Evolutionary conservation across 2,113 vertebrate genomes (phyloP), one percentile per base, ranked within the genome.

Genomic region (Regulus satrapa): DNA sequence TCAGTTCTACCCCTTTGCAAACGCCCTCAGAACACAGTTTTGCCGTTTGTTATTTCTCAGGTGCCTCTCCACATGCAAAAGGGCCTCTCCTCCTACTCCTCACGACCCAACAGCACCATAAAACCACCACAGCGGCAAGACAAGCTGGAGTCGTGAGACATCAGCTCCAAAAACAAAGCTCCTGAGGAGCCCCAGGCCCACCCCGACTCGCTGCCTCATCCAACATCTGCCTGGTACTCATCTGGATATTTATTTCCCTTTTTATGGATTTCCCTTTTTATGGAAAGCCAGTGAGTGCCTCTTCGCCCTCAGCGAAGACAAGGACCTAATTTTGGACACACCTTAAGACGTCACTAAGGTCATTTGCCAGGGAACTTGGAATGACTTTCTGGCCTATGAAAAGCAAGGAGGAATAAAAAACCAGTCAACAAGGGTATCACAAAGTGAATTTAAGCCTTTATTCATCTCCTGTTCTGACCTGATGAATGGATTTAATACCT

Each of bases 281-380:
- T 38, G 55, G 85, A 92, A 85, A 52, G 63, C 32, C 59, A 46
- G 51, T 2, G 2, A 85, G 51, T 0, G 0, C 51, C 56, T 81
- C 80, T 77, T 64, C 0, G 2, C 72, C 85, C 77, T 74, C 79
- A 63, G 82, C 3, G 0, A 85, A 92, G 68, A 77, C 64, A 48
- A 89, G 90, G 68, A 52, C 82, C 67, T 94, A 80, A 93, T 94
- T 95, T 62, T 83, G 93, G 85, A 90, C 72, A 63, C 82, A 41
- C 67, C 85, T 94, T 73, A 80, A 55, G 46, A 89, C 0, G 0
- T 77, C 92, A 95, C 23, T 34, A 88, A 92, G 78, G 93, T 95
- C 85, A 90, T 51, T 16, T 49, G 75, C 78, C 3, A 4, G 45
- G 61, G 75, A 63, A 62, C 76, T 56, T 93, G 82, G 68, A 82